Conservation (phyloP, 2,888 invertebrate species). For the Thecophora atra region DNA sequence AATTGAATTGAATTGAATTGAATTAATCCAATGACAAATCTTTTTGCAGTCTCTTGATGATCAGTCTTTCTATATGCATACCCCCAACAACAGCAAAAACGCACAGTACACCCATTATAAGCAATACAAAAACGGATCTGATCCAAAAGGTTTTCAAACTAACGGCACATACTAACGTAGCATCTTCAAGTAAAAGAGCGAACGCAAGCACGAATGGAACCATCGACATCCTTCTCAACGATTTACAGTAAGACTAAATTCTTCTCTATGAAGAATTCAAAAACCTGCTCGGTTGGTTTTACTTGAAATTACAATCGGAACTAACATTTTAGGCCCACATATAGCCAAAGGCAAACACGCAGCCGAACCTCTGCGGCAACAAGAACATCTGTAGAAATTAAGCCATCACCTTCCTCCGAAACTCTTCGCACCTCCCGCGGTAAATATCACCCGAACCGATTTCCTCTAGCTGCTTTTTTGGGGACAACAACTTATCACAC, state of each 20-base stretch:
- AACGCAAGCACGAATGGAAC: constrained; percentile 13
- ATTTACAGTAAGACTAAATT: neutral
- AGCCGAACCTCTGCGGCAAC: constrained; percentile 41
- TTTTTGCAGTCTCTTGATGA: constrained; percentile 39
- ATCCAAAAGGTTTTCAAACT: neutral
- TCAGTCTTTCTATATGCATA: constrained; percentile 43
- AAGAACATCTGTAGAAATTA: constrained; percentile 55
- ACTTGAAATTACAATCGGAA: too few relatives aligned
- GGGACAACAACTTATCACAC: constrained; percentile 29
- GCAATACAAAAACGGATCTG: neutral
- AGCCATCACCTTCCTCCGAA: constrained; percentile 60
- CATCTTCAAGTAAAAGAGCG: neutral
- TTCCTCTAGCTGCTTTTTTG: constrained; percentile 21
- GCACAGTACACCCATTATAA: neutral
- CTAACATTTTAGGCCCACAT: too few relatives aligned
- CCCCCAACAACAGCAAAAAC: constrained; percentile 37
- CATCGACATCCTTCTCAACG: constrained; percentile 11
- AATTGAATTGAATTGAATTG: too few relatives aligned
- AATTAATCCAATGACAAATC: too few relatives aligned
- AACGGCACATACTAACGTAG: neutral
- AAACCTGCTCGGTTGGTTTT: too few relatives aligned
- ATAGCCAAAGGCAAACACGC: neutral
- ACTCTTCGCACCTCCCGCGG: constrained; percentile 52
- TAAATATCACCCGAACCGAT: constrained; percentile 33
- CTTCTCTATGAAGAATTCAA: neutral